These are phyloP conservation scores for Macrostomum lignano DNA, from an alignment of 1,140 invertebrate species.

Conservation along the genomic window DNA sequence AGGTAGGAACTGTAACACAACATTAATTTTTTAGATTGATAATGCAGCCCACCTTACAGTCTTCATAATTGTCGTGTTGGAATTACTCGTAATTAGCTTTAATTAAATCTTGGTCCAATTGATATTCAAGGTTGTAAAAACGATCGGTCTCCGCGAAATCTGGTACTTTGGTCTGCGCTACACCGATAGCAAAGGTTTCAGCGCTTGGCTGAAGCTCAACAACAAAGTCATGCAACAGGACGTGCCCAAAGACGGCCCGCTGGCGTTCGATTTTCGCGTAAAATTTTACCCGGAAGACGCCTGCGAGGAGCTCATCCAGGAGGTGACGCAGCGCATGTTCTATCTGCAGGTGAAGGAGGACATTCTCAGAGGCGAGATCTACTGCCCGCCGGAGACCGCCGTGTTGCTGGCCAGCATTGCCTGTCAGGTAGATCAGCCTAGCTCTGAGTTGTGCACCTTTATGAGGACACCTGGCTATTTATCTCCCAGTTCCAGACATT, in stretches of 20 bases:
- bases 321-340: conserved; percentile 50
- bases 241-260: conserved; percentile 69
- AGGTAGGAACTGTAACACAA: conserved; percentile 26
- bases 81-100: no score
- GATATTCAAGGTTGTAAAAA: conserved; percentile 57
- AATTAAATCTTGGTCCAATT: no score
- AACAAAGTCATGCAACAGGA: conserved; percentile 91
- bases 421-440: conserved; percentile 41
- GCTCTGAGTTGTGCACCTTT: no score
- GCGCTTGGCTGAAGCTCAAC: conserved; percentile 94
- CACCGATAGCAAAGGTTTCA: conserved; percentile 78
- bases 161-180: conserved; percentile 99
- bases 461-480: no score
- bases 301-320: conserved; percentile 74
- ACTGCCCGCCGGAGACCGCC: conserved; percentile 76
- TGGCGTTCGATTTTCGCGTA: conserved; percentile 81
- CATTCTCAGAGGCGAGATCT: conserved; percentile 69
- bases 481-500: no score
- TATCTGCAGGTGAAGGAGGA: conserved; percentile 79
- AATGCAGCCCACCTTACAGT: no score
- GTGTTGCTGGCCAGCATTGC: conserved; percentile 75
- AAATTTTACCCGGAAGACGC: conserved; percentile 96
- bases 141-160: conserved; percentile 86
- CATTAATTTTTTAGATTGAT: neutral
- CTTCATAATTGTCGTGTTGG: no score